Percentiles rank a stretch among this genome's conserved stretches.
Evolutionary conservation across 1,140 invertebrate genomes (phyloP).

Genomic region (Drosophila cardini): DNA sequence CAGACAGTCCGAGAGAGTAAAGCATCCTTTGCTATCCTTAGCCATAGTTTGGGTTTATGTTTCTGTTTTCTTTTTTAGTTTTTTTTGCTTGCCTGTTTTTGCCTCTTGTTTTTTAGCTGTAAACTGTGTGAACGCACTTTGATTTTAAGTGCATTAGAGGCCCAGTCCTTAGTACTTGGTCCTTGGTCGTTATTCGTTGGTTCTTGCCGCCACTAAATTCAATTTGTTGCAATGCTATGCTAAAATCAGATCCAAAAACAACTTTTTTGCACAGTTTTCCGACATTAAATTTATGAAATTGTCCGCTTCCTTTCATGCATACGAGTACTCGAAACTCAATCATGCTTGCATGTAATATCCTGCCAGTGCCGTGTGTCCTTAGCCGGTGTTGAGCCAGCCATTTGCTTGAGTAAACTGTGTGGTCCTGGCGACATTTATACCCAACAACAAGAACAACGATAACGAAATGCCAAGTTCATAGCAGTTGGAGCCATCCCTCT

Average conservation of each 20-base stretch:
- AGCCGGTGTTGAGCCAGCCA: constrained; percentile 53
- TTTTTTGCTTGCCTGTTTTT: constrained; percentile 31
- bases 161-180: constrained; percentile 54
- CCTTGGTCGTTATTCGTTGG: constrained; percentile 5
- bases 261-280: constrained; percentile 64
- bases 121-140: constrained; percentile 64
- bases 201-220: constrained; percentile 63
- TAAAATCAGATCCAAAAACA: constrained; percentile 62
- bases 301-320: constrained; percentile 65
- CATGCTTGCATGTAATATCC: constrained; percentile 81
- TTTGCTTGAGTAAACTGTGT: constrained; percentile 59
- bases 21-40: constrained; percentile 38
- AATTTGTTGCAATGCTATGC: constrained; percentile 81
- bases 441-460: constrained; percentile 59
- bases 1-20: constrained; percentile 46
- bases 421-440: constrained; percentile 67
- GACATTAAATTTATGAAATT: constrained; percentile 81
- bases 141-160: constrained; percentile 84
- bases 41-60: constrained; percentile 39
- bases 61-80: constrained; percentile 49
- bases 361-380: constrained; percentile 47
- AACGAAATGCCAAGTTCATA: constrained; percentile 64
- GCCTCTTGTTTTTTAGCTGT: constrained; percentile 17
- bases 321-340: constrained; percentile 74
- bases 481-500: constrained; percentile 36